Conservation (phyloP, 2,888 invertebrate species). For the Tenthredo distinguenda region DNA sequence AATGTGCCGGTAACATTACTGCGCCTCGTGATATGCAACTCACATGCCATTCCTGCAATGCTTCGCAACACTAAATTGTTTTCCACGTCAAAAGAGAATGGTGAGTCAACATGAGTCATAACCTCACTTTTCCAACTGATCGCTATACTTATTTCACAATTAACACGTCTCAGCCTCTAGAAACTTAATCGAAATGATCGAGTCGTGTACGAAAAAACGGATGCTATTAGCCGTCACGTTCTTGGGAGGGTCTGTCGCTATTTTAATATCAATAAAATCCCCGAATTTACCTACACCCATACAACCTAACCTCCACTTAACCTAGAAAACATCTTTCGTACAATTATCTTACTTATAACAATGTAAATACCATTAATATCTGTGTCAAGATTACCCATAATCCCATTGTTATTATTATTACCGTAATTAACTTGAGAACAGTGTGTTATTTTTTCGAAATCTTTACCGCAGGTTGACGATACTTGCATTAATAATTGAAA, state of each 20-base stretch:
- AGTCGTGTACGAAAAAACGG: slow-evolving; percentile 90
- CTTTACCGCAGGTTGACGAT: slow-evolving; percentile 86
- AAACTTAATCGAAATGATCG: slow-evolving; percentile 82
- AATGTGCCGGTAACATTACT: not conserved
- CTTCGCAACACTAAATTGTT: not conserved
- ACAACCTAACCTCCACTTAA: not conserved
- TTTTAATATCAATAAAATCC: slow-evolving; percentile 49
- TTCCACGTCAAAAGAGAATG: not conserved
- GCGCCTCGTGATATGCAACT: not conserved
- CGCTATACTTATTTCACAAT: not conserved
- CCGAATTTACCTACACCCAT: not conserved
- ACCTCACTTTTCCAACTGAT: not conserved
- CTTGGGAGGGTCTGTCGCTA: slow-evolving; percentile 84
- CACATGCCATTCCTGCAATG: not conserved
- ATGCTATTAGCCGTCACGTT: slow-evolving; percentile 89
- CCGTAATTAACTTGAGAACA: too few relatives aligned
- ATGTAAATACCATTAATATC: not conserved
- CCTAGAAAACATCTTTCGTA: slow-evolving; percentile 4
- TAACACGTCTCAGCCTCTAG: not conserved
- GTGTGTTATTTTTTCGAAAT: not conserved
- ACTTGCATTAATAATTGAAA: slow-evolving; percentile 90
- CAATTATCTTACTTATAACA: not conserved
- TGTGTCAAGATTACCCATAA: not conserved
- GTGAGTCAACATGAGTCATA: slow-evolving; percentile 28
- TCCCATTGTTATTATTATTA: not conserved